Percentiles rank a stretch among this genome's conserved stretches.
Evolutionary conservation across 2,113 vertebrate species (phyloP).

Genomic region (Sorex araneus): DNA sequence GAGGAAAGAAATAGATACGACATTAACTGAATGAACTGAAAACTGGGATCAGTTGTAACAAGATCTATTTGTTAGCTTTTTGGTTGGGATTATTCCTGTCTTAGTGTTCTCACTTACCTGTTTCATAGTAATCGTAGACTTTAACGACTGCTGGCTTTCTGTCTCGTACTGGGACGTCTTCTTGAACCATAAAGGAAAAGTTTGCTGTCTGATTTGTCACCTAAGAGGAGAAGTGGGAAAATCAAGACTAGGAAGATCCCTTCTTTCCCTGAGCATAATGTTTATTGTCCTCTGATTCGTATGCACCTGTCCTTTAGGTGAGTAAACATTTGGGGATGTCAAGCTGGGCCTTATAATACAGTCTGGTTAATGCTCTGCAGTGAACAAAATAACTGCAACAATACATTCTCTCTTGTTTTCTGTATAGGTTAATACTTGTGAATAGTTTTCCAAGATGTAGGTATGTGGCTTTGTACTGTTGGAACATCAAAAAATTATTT

Average conservation of each 20-base stretch:
- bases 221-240: conserved; percentile 32
- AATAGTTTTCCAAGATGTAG: conserved; percentile 18
- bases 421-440: neutral
- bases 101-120: conserved; percentile 82
- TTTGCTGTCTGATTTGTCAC: conserved; percentile 29
- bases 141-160: conserved; percentile 88
- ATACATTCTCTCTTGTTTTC: neutral
- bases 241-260: neutral
- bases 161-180: conserved; percentile 84
- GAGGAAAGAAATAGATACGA: neutral
- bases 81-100: neutral
- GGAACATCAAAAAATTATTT: neutral
- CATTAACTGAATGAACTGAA: neutral
- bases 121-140: conserved; percentile 91
- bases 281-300: neutral
- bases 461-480: neutral
- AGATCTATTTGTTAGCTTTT: neutral
- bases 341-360: neutral
- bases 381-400: neutral
- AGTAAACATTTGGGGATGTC: conserved; percentile 9
- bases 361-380: neutral
- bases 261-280: neutral
- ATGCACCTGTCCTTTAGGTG: neutral
- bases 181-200: conserved; percentile 77
- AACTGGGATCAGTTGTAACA: neutral